These are phyloP conservation scores for Choristoneura rosaceana DNA, from an alignment of 2,888 invertebrate genomes.

Conservation along the genomic window DNA sequence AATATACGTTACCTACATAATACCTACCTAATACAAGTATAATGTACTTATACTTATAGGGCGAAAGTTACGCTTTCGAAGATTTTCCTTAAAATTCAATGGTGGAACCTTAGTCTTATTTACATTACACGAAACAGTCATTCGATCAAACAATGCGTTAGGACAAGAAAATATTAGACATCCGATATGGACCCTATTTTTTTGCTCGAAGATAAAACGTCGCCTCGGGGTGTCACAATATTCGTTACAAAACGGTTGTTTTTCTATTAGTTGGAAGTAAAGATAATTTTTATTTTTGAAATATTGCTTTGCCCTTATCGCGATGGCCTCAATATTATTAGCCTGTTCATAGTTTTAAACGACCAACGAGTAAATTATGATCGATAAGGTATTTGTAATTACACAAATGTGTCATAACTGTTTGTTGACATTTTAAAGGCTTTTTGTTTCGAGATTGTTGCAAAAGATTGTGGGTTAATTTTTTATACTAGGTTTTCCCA, in stretches of 20 bases:
- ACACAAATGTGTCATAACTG: constrained; percentile 1
- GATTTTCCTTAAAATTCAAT: no score
- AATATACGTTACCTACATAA: no score
- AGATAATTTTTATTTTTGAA: background rate
- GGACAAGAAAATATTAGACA: no score
- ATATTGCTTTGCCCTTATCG: constrained; percentile 9
- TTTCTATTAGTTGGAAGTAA: background rate
- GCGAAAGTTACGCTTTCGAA: no score
- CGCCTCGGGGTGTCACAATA: background rate
- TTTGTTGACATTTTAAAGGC: background rate
- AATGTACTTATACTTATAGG: no score
- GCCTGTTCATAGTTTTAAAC: constrained; percentile 9
- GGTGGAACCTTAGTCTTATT: no score
- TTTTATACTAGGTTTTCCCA: no score
- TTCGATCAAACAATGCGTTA: no score
- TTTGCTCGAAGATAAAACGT: no score
- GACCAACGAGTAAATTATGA: constrained; percentile 10
- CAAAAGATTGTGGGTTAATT: background rate
- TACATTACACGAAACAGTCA: no score
- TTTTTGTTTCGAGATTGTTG: background rate
- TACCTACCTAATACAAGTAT: no score
- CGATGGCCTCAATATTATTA: constrained; percentile 7
- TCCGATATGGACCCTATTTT: no score
- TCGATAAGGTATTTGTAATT: constrained; percentile 15
- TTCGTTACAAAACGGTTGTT: background rate